These are phyloP conservation scores for Acrocyrtus sp. DNA, from an alignment of 2,888 invertebrate genomes.

Conservation along the genomic window DNA sequence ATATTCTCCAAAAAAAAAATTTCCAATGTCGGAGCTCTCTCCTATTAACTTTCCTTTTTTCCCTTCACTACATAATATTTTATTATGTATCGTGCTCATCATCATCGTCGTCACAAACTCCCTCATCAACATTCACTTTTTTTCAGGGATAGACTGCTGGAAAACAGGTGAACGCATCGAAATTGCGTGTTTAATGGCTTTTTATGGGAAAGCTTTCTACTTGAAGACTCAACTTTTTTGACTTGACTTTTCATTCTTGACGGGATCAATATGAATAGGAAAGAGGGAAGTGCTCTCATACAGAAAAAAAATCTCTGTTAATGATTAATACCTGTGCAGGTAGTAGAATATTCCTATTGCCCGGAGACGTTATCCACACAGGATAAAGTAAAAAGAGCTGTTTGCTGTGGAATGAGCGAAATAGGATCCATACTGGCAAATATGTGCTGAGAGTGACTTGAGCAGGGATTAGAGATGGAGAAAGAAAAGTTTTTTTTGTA, in stretches of 20 bases:
- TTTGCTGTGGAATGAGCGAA: neutral
- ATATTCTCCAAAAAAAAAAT: neutral
- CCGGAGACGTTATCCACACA: too few species aligned
- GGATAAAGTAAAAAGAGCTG: too few species aligned
- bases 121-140: neutral
- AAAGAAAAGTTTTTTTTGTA: too few species aligned
- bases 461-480: too few species aligned
- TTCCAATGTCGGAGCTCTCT: neutral
- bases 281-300: neutral
- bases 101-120: neutral
- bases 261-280: neutral
- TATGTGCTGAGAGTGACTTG: too few species aligned
- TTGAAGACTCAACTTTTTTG: too few species aligned
- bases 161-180: neutral
- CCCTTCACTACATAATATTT: neutral
- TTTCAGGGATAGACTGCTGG: neutral
- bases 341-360: too few species aligned
- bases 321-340: too few species aligned
- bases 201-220: neutral
- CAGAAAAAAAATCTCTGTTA: too few species aligned
- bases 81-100: neutral
- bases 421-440: neutral
- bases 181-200: neutral
- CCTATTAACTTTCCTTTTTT: neutral
- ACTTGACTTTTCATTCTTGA: neutral